Evolutionary conservation across 2,797 vertebrate species (phyloP).

Genomic region (Coregonus suidteri): DNA sequence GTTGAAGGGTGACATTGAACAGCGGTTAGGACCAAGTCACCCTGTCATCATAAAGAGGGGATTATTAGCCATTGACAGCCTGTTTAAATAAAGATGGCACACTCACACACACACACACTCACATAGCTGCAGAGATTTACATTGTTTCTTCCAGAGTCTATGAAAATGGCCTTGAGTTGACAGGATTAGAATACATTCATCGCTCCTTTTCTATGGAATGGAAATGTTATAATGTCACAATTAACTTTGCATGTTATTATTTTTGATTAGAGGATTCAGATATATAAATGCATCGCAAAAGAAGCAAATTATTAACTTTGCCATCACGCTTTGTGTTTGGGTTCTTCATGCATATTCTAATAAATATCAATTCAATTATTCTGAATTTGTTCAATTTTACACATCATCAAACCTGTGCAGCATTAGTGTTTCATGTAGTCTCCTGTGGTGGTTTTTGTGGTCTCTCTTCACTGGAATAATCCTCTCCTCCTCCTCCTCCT

Average conservation of each 20-base stretch:
- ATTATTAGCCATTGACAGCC: slow-evolving; percentile 63
- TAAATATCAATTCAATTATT: background rate
- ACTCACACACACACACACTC: slow-evolving; percentile 8
- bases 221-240: background rate
- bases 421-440: background rate
- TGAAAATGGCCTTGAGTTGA: background rate
- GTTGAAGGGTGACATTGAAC: background rate
- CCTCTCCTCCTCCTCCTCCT: background rate
- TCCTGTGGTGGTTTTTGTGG: background rate
- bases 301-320: no score
- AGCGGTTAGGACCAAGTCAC: slow-evolving; percentile 15
- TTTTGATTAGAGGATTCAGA: background rate
- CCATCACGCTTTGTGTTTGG: background rate
- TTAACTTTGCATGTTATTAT: background rate
- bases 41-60: slow-evolving; percentile 61
- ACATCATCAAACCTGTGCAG: background rate
- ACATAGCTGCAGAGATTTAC: background rate
- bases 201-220: background rate
- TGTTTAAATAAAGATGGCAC: slow-evolving; percentile 63
- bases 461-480: background rate
- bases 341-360: background rate
- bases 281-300: no score
- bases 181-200: background rate
- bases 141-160: background rate
- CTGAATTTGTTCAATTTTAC: background rate